Evolutionary conservation across 2,113 vertebrate species (phyloP), one percentile per base, ranked within the genome.

Genomic region (Calidris pugnax): DNA sequence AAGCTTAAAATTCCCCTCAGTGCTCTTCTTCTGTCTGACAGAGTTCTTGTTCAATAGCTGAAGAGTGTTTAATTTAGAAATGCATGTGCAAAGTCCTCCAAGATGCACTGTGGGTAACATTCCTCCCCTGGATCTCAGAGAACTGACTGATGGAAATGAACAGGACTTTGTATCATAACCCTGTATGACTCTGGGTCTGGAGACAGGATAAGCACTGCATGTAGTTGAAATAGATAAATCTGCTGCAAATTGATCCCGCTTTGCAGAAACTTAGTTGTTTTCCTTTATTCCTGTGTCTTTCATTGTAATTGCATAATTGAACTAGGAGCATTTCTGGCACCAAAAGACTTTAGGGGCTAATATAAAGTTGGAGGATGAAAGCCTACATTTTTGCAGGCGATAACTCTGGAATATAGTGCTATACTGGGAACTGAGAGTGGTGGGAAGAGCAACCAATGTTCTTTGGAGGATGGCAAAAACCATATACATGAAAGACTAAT

Each of bases 281-380:
- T 80, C 60, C 74, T 81, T 78, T 92, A 82, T 95, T 96, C 63
- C 26, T 86, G 43, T 95, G 64, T 97, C 79, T 89, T 96, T 93
- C 87, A 95, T 28, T 78, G 64, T 87, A 96, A 96, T 90, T 92
- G 77, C 45, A 26, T 93, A 97, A 94, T 92, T 88, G 84, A 92
- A 80, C 39, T 73, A 75, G 84, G 87, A 94, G 60, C 30, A 28
- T 89, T 96, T 88, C 63, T 81, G 80, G 51, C 27, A 77, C 68
- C 37, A 64, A 66, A 93, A 94, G 81, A 64, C 77, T 89, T 94
- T 66, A 90, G 57, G 86, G 10, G 59, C 53, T 95, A 89, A 95
- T 93, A 86, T 67, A 87, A 81, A 97, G 89, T 33, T 59, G 41
- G 37, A 95, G 30, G 51, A 17, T 35, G 57, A 89, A 92, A 81